phyloP scores from a whole-genome alignment of 2,888 invertebrate genomes.

The Luperina nickerlii region DNA sequence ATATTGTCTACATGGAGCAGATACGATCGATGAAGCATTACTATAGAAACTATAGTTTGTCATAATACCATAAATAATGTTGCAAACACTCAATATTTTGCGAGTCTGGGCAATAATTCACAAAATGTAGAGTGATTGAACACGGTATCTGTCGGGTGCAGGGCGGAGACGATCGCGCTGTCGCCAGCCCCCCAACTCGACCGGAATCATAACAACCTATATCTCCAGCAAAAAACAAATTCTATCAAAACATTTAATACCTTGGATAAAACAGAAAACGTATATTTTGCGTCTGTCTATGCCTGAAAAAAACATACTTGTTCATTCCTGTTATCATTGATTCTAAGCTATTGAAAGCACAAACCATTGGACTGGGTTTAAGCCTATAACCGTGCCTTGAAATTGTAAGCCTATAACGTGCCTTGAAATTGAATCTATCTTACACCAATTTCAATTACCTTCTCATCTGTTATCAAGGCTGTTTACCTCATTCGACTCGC shows the following conservation, averaged over 20 bases:
- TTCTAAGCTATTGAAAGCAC: conserved; percentile 5
- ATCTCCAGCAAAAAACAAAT: conserved; percentile 69
- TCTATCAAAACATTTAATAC: conserved; percentile 43
- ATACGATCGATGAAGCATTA: conserved; percentile 23
- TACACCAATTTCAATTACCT: conserved; percentile 9
- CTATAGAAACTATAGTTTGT: neutral
- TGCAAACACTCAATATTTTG: conserved; percentile 69
- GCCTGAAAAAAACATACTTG: neutral
- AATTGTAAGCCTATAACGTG: conserved; percentile 8
- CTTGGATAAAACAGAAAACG: conserved; percentile 1
- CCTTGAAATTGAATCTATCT: conserved; percentile 28
- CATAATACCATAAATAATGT: conserved; percentile 44
- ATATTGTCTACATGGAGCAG: conserved; percentile 23
- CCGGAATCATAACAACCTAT: conserved; percentile 74
- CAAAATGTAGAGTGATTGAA: conserved; percentile 76
- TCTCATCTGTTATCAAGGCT: conserved; percentile 7
- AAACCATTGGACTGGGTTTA: neutral
- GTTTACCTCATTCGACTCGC: conserved; percentile 13
- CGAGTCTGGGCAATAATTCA: conserved; percentile 76
- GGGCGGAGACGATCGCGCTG: conserved; percentile 80
- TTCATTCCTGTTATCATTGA: neutral
- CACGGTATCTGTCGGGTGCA: conserved; percentile 72
- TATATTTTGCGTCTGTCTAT: neutral
- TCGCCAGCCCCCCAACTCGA: conserved; percentile 71
- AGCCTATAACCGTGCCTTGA: conserved; percentile 2